phyloP scores from a whole-genome alignment of 1,140 invertebrate species.

The Ceratosolen fusciceps region DNA sequence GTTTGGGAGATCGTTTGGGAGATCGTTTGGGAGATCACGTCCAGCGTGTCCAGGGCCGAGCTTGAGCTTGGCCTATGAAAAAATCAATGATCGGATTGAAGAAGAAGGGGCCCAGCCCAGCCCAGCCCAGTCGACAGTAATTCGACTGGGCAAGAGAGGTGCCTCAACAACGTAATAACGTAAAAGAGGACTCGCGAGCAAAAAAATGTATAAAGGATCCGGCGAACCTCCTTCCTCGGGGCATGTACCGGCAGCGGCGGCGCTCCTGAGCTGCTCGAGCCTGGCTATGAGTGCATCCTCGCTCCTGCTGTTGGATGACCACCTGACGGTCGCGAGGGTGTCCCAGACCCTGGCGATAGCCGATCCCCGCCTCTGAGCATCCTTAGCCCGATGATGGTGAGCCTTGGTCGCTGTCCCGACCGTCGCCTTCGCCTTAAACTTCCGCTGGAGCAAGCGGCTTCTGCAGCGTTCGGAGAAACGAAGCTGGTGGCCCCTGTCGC shows the following conservation, averaged over 20 bases:
- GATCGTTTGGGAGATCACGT: no score
- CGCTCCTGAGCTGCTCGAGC: slow-evolving; percentile 18
- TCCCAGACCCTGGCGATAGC: slow-evolving; percentile 62
- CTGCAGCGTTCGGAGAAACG: slow-evolving; percentile 11
- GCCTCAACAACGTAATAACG: no score
- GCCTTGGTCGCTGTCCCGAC: slow-evolving; percentile 51
- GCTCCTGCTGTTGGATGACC: slow-evolving; percentile 40
- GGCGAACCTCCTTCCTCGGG: slow-evolving; percentile 11
- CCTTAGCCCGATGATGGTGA: slow-evolving; percentile 43
- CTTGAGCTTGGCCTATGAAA: no score
- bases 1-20: no score
- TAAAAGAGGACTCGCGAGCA: not conserved
- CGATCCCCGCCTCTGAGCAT: slow-evolving; percentile 42
- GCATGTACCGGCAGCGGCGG: not conserved
- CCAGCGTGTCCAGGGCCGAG: no score
- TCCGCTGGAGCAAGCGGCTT: slow-evolving; percentile 36
- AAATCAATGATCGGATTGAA: no score
- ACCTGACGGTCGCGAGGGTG: slow-evolving; percentile 56
- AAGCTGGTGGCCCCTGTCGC: not conserved
- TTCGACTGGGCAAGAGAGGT: no score
- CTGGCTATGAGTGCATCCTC: slow-evolving; percentile 23
- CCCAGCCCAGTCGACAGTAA: no score
- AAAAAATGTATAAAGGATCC: not conserved
- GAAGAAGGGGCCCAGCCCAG: no score
- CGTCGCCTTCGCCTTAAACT: slow-evolving; percentile 40